Evolutionary conservation across 2,888 invertebrate species (phyloP).

Genomic region (Drosophila hawaiiensis): DNA sequence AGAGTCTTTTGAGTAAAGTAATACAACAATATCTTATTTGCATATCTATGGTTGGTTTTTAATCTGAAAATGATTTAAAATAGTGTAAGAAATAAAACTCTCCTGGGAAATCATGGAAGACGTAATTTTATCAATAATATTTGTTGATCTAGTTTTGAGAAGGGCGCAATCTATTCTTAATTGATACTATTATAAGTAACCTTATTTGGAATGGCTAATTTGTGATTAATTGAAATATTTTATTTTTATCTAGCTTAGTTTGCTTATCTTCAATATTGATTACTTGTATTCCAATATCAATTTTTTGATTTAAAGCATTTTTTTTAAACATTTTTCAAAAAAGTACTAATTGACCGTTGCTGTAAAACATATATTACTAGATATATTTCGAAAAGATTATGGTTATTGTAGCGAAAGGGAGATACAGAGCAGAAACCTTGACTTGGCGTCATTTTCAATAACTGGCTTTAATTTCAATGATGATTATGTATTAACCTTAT

Average conservation of each 20-base stretch:
- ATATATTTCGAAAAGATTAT: background rate
- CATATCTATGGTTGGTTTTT: background rate
- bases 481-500: slow-evolving; percentile 9
- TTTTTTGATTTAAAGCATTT: background rate
- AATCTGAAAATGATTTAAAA: background rate
- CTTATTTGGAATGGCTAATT: background rate
- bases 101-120: background rate
- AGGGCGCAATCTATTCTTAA: background rate
- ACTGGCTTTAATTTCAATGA: slow-evolving; percentile 23
- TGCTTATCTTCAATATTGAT: background rate
- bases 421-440: background rate
- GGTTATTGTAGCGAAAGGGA: background rate
- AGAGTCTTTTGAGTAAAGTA: background rate
- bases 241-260: background rate
- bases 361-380: background rate
- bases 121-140: background rate
- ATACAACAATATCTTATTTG: background rate
- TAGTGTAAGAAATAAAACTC: background rate
- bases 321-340: no score
- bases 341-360: background rate
- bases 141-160: background rate
- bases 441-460: background rate
- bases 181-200: background rate
- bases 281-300: background rate
- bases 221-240: background rate